Evolutionary conservation across 1,140 invertebrate species (phyloP).

Genomic region (Rhagoletis pomonella): DNA sequence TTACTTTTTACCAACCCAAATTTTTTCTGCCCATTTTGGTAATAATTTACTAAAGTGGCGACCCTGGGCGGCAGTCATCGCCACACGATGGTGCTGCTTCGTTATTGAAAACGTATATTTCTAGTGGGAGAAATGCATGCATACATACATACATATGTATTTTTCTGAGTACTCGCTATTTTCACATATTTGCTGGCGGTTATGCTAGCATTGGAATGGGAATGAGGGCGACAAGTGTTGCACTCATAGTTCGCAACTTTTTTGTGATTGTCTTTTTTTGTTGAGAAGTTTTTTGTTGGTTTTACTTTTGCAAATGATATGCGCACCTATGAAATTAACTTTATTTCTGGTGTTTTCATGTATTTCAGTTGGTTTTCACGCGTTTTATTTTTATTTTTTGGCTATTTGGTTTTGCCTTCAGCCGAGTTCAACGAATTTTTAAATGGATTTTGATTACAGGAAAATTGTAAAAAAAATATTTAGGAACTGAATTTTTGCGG

Average conservation of each 20-base stretch:
- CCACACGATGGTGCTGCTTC: not conserved
- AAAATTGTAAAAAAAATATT: not conserved
- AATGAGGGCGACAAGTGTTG: not conserved
- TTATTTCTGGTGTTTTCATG: slow-evolving; percentile 9
- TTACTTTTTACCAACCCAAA: too few relatives aligned
- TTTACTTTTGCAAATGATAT: slow-evolving; percentile 8
- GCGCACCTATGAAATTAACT: slow-evolving; percentile 17
- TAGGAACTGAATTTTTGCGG: too few relatives aligned
- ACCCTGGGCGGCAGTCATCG: not conserved
- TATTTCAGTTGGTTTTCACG: slow-evolving; percentile 1
- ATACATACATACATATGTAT: not conserved
- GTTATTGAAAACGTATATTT: slow-evolving; percentile 46
- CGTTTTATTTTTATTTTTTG: not conserved
- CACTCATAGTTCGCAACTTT: slow-evolving; percentile 14
- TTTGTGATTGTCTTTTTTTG: slow-evolving; percentile 25
- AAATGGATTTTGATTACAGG: slow-evolving; percentile 26
- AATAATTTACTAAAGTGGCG: too few relatives aligned
- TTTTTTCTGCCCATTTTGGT: too few relatives aligned
- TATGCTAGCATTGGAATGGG: not conserved
- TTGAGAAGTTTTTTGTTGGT: not conserved
- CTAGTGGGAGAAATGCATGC: not conserved
- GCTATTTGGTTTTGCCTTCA: not conserved
- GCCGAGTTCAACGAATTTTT: slow-evolving; percentile 31
- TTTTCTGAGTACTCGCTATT: not conserved
- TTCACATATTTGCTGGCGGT: not conserved